Base-by-base conservation (phyloP, 2,888 invertebrate species). In the Ceriagrion tenellum region DNA sequence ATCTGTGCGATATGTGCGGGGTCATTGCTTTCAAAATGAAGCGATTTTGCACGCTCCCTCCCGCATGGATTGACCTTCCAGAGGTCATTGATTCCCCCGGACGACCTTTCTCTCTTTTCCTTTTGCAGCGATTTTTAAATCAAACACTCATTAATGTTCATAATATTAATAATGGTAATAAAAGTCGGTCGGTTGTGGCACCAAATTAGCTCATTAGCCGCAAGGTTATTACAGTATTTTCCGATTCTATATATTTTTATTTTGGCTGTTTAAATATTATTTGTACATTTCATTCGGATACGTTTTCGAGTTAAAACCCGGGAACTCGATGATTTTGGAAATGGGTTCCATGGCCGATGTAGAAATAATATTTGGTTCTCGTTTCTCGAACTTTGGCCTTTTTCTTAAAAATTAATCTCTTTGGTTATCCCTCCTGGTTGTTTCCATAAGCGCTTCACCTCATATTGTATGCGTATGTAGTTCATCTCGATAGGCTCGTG, bases 191-290 rank as follows among this genome's bases (percentile, higher is more conserved):
- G 69, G 81, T 16, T 81, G 47, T 47, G 30, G 30, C 3, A 35
- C 35, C 26, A 26, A 30, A 81, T 81, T 81, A 35, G 35, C 35
- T 35, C 26, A 20, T 26, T 69, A n/a, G 4, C 13, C 81, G 30
- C 35, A 3, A 81, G n/a, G 35, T 35, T 18, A 30, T 30, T 81
- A 13, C 16, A n/a, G 35, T 18, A 35, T 30, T 35, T 81, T 81
- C 26, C 30, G 8, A 35, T 16, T 30, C n/a, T 74, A n/a, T 74
- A 20, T 23, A 13, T 4, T 16, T 56, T 69, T n/a, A 12, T 69
- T 69, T 69, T n/a, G 69, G 69, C n/a, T 13, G 30, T 81, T 81
- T 81, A 81, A 81, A 81, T 81, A 81, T 81, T 35, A 81, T 35
- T 30, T 3, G 13, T 69, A n/a, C 16, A 81, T 81, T 81, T 81